Conservation (phyloP, 2,113 vertebrate species). For the Bubalus kerabau region DNA sequence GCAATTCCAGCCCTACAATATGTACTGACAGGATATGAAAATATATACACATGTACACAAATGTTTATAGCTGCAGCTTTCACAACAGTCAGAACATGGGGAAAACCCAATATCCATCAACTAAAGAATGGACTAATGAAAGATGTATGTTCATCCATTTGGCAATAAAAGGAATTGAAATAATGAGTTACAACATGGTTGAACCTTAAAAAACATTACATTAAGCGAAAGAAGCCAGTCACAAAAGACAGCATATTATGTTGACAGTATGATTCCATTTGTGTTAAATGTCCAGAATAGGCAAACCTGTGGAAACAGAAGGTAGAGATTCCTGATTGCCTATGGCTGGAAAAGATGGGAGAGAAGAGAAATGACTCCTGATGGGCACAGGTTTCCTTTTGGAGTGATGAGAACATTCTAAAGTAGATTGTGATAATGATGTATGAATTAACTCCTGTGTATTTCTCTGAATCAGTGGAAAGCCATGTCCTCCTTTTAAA, state of each 20-base stretch:
- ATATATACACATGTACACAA: background rate
- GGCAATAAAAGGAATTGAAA: background rate
- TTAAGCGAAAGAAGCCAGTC: background rate
- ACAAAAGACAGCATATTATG: background rate
- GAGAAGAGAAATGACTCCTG: background rate
- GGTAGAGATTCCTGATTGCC: background rate
- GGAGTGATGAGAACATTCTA: background rate
- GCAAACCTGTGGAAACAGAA: background rate
- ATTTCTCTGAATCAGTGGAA: constrained; percentile 84
- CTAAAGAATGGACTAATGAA: background rate
- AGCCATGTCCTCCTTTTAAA: constrained; percentile 95
- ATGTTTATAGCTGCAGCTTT: background rate
- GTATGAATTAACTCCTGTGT: background rate
- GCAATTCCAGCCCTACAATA: background rate
- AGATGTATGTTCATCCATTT: background rate
- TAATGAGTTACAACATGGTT: background rate
- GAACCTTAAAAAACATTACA: background rate
- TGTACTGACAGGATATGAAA: background rate
- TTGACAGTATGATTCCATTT: background rate
- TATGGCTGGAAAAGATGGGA: background rate
- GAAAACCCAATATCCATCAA: background rate
- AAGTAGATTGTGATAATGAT: background rate
- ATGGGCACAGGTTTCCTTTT: background rate
- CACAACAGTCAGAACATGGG: background rate
- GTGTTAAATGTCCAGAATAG: background rate